Evolutionary conservation across 1,140 invertebrate species (phyloP).

Genomic region (Apis laboriosa): DNA sequence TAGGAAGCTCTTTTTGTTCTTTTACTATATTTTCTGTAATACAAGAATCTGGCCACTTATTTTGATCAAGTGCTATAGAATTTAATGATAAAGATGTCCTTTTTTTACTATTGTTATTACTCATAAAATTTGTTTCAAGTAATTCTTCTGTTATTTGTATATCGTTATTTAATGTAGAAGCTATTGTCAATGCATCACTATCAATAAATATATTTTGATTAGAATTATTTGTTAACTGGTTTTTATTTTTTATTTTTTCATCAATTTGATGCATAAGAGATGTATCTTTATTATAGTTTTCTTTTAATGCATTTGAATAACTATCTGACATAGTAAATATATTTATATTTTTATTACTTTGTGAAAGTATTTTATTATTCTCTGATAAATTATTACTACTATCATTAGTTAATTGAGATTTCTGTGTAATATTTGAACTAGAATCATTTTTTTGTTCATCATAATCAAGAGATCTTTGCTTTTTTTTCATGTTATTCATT

Average conservation of each 20-base stretch:
- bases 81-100: too few species aligned
- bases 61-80: too few species aligned
- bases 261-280: neutral
- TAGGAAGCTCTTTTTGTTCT: neutral
- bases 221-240: neutral
- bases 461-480: conserved; percentile 1
- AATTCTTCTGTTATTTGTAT: neutral
- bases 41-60: neutral
- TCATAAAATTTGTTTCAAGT: neutral
- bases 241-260: neutral
- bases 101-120: neutral
- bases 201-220: neutral
- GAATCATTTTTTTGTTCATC: neutral
- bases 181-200: neutral
- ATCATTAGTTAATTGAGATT: neutral
- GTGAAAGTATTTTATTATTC: conserved; percentile 1
- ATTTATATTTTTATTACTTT: conserved; percentile 4
- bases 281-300: neutral
- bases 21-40: neutral
- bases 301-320: neutral
- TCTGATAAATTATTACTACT: conserved; percentile 23
- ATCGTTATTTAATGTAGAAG: neutral
- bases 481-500: neutral
- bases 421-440: neutral
- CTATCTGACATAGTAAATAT: neutral